Percentiles rank a stretch among this genome's conserved stretches.
Evolutionary conservation across 92 coral and sea anemone species (phyloP).

Genomic region (Umimayanthus kanabou): DNA sequence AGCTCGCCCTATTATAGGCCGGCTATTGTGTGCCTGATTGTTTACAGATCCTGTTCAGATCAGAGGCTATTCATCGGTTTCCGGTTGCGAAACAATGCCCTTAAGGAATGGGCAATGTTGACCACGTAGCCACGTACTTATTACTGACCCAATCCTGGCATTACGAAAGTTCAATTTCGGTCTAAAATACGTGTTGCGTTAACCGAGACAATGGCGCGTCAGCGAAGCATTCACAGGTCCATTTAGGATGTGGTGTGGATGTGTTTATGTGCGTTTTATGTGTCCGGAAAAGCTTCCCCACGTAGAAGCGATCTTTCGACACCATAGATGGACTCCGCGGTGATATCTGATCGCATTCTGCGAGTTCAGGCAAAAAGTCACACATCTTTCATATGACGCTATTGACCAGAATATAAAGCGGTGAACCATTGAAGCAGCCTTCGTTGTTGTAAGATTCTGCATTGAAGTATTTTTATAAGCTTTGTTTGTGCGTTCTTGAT

Average conservation of each 20-base stretch:
- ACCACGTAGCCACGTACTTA: conserved; percentile 12
- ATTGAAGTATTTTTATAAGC: background rate
- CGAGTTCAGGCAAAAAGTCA: background rate
- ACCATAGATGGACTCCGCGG: background rate
- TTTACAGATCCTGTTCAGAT: conserved; percentile 3
- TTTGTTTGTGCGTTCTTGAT: background rate
- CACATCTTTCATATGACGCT: background rate
- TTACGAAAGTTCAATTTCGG: conserved; percentile 1
- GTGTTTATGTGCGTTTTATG: background rate
- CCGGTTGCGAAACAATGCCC: conserved; percentile 45
- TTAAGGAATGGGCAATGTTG: conserved; percentile 8
- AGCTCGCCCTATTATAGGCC: background rate
- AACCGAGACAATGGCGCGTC: background rate
- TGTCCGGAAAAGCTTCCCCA: background rate
- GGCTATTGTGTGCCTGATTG: conserved; percentile 24
- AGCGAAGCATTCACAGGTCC: background rate
- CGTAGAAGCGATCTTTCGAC: background rate
- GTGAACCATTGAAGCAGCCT: background rate
- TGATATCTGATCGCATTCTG: conserved; percentile 19
- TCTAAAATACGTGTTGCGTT: background rate
- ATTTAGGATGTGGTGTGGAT: background rate
- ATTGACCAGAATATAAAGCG: background rate
- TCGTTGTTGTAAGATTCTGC: background rate
- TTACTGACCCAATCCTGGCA: conserved; percentile 20
- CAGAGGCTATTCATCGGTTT: conserved; percentile 11